These are phyloP conservation scores for Tenthredo notha DNA, from an alignment of 2,888 invertebrate species.

Conservation along the genomic window DNA sequence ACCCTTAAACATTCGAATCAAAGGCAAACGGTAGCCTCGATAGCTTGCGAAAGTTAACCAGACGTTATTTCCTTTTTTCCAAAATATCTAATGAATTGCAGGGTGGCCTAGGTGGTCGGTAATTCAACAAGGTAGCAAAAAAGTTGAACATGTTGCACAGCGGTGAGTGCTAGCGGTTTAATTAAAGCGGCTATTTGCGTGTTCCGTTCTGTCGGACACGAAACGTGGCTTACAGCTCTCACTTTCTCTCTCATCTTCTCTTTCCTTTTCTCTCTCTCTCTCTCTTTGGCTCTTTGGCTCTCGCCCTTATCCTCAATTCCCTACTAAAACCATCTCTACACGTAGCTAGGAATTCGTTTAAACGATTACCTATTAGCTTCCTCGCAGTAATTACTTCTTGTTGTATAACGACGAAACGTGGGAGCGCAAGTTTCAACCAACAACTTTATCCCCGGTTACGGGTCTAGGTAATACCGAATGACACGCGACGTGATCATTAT, in stretches of 20 bases:
- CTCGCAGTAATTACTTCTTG: conserved; percentile 36
- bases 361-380: conserved; percentile 45
- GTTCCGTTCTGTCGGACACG: conserved; percentile 56
- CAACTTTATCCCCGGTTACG: conserved; percentile 26
- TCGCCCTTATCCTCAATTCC: conserved; percentile 1
- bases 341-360: conserved; percentile 39
- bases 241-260: conserved; percentile 13
- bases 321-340: conserved; percentile 29
- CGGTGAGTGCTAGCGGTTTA: conserved; percentile 55
- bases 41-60: too few relatives aligned
- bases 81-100: not conserved
- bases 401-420: not conserved
- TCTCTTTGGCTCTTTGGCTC: not conserved
- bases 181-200: conserved; percentile 61
- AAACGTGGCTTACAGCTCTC: conserved; percentile 48
- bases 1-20: too few relatives aligned
- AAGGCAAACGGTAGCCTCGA: too few relatives aligned
- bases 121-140: conserved; percentile 41
- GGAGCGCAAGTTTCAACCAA: conserved; percentile 13
- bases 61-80: not conserved
- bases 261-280: not conserved
- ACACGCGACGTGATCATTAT: conserved; percentile 46
- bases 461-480: not conserved
- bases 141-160: conserved; percentile 51
- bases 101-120: not conserved